phyloP scores from a whole-genome alignment of 2,113 vertebrate species.

The Hylia prasina region DNA sequence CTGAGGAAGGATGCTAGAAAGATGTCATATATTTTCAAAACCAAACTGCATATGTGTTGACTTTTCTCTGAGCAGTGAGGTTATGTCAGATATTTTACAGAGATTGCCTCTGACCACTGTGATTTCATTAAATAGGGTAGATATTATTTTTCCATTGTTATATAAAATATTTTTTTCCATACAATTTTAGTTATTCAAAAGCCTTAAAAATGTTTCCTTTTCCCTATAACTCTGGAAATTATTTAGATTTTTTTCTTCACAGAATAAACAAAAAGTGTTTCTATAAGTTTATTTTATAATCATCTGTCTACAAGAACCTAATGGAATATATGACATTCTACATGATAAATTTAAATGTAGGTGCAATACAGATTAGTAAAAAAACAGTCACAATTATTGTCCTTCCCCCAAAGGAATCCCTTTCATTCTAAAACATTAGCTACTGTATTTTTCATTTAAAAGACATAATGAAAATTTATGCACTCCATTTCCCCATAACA shows the following conservation, averaged over 20 bases:
- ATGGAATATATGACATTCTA: neutral
- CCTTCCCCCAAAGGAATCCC: neutral
- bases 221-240: neutral
- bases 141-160: neutral
- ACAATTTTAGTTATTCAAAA: neutral
- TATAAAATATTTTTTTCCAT: neutral
- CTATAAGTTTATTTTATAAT: neutral
- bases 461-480: neutral
- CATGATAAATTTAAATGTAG: neutral
- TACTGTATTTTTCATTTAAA: neutral
- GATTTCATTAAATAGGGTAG: neutral
- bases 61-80: neutral
- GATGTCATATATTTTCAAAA: neutral
- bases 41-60: fast-evolving
- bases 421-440: neutral
- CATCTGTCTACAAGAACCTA: neutral
- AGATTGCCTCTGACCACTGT: neutral
- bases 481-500: neutral
- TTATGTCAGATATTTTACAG: neutral
- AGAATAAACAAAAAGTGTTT: neutral
- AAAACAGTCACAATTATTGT: neutral
- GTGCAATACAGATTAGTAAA: neutral
- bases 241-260: neutral
- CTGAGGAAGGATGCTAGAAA: neutral
- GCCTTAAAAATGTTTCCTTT: neutral